phyloP scores from a whole-genome alignment of 2,797 vertebrate genomes.

The Thalassophryne amazonica region DNA sequence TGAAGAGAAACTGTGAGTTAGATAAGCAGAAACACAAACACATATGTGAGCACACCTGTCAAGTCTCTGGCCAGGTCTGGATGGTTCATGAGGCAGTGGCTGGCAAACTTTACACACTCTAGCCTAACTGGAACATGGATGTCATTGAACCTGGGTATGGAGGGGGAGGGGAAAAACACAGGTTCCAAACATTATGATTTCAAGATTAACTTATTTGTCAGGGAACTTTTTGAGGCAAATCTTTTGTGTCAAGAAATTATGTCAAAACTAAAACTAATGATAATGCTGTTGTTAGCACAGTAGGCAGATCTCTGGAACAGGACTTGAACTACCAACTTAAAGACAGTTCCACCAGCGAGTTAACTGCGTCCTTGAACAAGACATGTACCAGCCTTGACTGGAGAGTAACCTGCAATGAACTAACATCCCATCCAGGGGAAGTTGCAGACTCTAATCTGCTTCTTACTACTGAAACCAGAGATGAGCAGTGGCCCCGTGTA shows the following conservation, averaged over 20 bases:
- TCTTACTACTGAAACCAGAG: too few species aligned
- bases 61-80: slow-evolving; percentile 97
- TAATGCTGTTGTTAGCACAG: too few species aligned
- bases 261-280: background rate
- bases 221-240: background rate
- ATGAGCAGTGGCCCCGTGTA: too few species aligned
- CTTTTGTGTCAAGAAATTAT: background rate
- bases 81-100: slow-evolving; percentile 99
- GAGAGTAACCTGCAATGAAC: too few species aligned
- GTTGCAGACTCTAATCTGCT: too few species aligned
- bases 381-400: too few species aligned
- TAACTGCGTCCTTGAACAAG: too few species aligned
- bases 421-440: too few species aligned
- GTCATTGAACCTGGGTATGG: slow-evolving; percentile 98
- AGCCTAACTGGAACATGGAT: slow-evolving; percentile 98
- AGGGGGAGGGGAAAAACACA: slow-evolving; percentile 14
- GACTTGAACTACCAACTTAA: background rate
- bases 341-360: too few species aligned
- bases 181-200: background rate
- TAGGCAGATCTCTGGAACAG: too few species aligned
- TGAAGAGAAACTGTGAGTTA: background rate
- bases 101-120: slow-evolving; percentile 99
- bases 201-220: too few species aligned
- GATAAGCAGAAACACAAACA: background rate
- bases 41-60: slow-evolving; percentile 84